Percentiles rank a stretch among this genome's conserved stretches.
phyloP scores from a whole-genome alignment of 1,140 invertebrate species.

The Teleogryllus occipitalis region DNA sequence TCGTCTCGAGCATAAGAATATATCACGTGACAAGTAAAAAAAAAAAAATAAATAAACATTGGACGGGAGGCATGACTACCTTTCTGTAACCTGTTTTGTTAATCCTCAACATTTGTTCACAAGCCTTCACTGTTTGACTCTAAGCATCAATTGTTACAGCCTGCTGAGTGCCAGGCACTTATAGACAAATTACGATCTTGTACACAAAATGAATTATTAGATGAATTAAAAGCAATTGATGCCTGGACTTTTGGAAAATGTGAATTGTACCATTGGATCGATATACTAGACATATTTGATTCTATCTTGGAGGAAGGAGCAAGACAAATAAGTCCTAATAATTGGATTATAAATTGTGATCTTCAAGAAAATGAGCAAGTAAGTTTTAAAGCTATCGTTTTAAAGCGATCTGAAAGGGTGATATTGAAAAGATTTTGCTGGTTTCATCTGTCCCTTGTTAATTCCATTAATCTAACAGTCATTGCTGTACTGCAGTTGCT shows the following conservation, averaged over 20 bases:
- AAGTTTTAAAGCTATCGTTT: conserved; percentile 26
- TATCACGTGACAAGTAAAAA: too few species aligned
- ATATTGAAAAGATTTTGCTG: too few species aligned
- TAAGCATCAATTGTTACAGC: conserved; percentile 40
- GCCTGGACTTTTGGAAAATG: conserved; percentile 87
- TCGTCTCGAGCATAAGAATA: too few species aligned
- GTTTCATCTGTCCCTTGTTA: too few species aligned
- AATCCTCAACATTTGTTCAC: background rate
- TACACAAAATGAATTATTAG: conserved; percentile 58
- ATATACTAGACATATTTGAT: conserved; percentile 78
- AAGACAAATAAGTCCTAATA: conserved; percentile 50
- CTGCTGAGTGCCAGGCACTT: conserved; percentile 69
- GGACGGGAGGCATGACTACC: background rate
- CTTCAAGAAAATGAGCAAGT: conserved; percentile 55
- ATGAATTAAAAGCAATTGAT: conserved; percentile 66
- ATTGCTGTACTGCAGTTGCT: too few species aligned
- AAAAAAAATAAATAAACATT: background rate
- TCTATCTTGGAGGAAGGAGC: conserved; percentile 69
- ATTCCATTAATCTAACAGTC: too few species aligned
- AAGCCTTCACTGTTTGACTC: conserved; percentile 20
- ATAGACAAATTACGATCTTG: conserved; percentile 71
- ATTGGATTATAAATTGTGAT: conserved; percentile 75
- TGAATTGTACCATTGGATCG: conserved; percentile 85
- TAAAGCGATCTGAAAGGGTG: too few species aligned
- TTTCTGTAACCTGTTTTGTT: background rate